These are phyloP conservation scores for Atlantisia rogersi DNA, from an alignment of 2,113 vertebrate species.

Conservation along the genomic window DNA sequence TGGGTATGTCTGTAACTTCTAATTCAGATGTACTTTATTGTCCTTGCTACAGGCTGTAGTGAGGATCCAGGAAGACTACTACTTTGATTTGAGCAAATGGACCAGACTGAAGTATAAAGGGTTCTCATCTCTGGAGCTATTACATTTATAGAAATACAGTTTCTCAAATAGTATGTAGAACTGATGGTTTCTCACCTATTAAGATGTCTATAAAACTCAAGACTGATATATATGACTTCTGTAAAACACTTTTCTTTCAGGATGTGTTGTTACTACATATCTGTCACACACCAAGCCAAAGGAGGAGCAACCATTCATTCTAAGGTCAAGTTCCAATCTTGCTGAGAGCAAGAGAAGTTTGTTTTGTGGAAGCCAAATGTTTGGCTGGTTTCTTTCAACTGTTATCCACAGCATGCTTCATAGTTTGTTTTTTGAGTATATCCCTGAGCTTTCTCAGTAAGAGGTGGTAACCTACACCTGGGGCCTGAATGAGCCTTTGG, in stretches of 20 bases:
- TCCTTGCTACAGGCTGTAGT: neutral
- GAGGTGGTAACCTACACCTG: neutral
- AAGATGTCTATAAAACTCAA: neutral
- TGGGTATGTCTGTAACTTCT: neutral
- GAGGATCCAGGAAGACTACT: neutral
- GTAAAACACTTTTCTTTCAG: neutral
- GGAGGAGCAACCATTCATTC: neutral
- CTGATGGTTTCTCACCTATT: neutral
- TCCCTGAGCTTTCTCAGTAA: neutral
- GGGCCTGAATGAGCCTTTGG: neutral
- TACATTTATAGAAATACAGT: neutral
- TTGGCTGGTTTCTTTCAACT: neutral
- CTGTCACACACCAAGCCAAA: neutral
- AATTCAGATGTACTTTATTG: neutral
- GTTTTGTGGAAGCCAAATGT: neutral
- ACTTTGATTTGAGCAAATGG: neutral
- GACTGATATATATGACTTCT: neutral
- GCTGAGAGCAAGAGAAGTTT: neutral
- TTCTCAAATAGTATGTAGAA: neutral
- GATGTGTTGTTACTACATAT: neutral
- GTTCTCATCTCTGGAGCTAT: neutral
- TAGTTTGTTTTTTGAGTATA: neutral
- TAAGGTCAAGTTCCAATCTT: neutral
- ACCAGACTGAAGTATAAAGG: conserved; percentile 1
- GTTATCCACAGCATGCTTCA: neutral